A percentile compares a stretch with the other conserved stretches of the same genome.
phyloP scores from a whole-genome alignment of 2,888 invertebrate genomes.

The Leptopterna dolabrata region DNA sequence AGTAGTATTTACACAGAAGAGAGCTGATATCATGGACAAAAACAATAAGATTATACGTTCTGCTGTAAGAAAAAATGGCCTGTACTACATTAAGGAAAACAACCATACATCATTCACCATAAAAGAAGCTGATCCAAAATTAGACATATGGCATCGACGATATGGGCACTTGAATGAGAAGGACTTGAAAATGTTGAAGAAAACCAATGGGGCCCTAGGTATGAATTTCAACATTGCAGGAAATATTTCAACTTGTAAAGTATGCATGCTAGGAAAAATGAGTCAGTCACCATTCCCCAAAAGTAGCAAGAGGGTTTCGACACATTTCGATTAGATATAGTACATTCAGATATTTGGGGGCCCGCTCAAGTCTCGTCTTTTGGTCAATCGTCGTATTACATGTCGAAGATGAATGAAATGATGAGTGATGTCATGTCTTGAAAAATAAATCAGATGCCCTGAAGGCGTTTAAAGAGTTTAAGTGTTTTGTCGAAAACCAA shows the following conservation, averaged over 20 bases:
- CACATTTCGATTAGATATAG: conserved; percentile 61
- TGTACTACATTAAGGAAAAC: conserved; percentile 16
- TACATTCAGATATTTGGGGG: conserved; percentile 62
- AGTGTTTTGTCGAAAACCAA: conserved; percentile 61
- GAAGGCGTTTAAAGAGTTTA: conserved; percentile 58
- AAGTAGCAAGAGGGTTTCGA: neutral
- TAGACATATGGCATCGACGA: conserved; percentile 16
- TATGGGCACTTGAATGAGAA: conserved; percentile 42
- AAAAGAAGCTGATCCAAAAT: neutral
- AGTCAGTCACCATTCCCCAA: conserved; percentile 31
- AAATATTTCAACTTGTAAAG: conserved; percentile 15
- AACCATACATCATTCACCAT: neutral
- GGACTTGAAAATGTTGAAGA: conserved; percentile 4
- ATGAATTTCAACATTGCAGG: neutral
- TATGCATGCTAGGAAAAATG: conserved; percentile 34
- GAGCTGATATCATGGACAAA: neutral
- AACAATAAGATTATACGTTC: neutral
- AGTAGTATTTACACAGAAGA: conserved; percentile 34
- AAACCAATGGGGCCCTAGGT: neutral
- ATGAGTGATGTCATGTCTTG: conserved; percentile 61
- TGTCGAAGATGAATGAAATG: conserved; percentile 64
- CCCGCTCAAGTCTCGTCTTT: conserved; percentile 60
- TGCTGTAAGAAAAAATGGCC: neutral
- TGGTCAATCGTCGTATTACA: conserved; percentile 60
- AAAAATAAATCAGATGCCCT: conserved; percentile 62